Conservation (phyloP, 2,113 vertebrate genomes). For the Nesogale talazaci region DNA sequence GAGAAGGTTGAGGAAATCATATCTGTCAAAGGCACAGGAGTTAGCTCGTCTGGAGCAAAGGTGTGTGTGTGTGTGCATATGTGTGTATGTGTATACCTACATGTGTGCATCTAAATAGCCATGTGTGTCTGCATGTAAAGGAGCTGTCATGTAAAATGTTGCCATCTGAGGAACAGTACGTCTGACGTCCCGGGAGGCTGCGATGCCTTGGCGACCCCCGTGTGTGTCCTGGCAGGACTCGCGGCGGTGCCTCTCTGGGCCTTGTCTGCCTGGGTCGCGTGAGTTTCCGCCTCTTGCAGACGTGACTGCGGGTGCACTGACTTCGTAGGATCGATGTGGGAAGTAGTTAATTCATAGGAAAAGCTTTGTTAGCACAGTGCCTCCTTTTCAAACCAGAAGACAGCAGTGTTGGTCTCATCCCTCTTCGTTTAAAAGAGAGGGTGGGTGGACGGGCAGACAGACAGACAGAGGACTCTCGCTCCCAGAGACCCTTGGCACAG, state of each 20-base stretch:
- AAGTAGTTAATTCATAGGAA: not conserved
- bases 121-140: not conserved
- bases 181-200: not conserved
- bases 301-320: not conserved
- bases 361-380: not conserved
- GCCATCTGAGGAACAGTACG: not conserved
- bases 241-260: not conserved
- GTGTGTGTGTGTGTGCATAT: not conserved
- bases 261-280: not conserved
- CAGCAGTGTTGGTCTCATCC: not conserved
- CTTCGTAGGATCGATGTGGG: not conserved
- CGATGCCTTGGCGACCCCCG: not conserved
- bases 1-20: not conserved
- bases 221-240: not conserved
- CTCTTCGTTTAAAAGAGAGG: not conserved
- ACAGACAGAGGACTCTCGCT: not conserved
- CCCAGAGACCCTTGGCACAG: not conserved
- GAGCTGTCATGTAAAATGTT: not conserved
- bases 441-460: not conserved
- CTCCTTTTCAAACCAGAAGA: not conserved
- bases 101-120: not conserved
- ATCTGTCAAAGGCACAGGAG: not conserved
- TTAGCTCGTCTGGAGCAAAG: not conserved
- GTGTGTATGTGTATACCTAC: not conserved
- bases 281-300: not conserved